Percentiles rank a stretch among this genome's conserved stretches.
phyloP scores from a whole-genome alignment of 2,797 vertebrate species.

The Trachurus trachurus region DNA sequence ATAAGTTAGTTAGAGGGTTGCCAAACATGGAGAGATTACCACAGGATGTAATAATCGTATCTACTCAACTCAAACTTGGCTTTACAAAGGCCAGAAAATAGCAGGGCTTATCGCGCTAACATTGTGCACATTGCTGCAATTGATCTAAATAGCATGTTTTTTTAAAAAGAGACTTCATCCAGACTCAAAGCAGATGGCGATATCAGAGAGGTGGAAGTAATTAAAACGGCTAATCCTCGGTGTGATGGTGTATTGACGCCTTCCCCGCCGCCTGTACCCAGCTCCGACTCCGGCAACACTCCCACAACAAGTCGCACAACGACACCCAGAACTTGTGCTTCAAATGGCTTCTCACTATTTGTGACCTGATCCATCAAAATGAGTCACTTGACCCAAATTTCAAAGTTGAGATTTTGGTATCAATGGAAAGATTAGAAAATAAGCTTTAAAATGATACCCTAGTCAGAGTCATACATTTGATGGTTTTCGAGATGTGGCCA shows the following conservation, averaged over 20 bases:
- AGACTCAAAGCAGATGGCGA: conserved; percentile 78
- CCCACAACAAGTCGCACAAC: conserved; percentile 41
- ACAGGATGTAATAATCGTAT: conserved; percentile 79
- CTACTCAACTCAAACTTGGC: conserved; percentile 77
- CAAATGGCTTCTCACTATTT: conserved; percentile 9
- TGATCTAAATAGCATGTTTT: conserved; percentile 80
- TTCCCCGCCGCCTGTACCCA: conserved; percentile 22
- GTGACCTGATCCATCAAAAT: no score
- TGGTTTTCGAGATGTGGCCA: no score
- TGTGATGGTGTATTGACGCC: conserved; percentile 72
- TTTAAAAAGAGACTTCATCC: conserved; percentile 74
- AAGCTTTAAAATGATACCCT: no score
- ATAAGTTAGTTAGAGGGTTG: conserved; percentile 55
- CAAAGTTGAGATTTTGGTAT: no score
- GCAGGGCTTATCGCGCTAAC: conserved; percentile 78
- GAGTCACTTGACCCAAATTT: no score
- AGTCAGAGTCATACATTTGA: no score
- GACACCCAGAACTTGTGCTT: not conserved
- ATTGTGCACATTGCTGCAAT: conserved; percentile 78
- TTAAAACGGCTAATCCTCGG: conserved; percentile 85
- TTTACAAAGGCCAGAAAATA: conserved; percentile 79
- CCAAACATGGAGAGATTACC: conserved; percentile 77
- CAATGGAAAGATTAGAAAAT: no score
- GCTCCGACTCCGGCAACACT: conserved; percentile 12
- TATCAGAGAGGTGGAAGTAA: conserved; percentile 83